A percentile compares a stretch with the other conserved stretches of the same genome.
Conservation (phyloP, 2,888 invertebrate genomes). For the Callimorpha dominula region DNA sequence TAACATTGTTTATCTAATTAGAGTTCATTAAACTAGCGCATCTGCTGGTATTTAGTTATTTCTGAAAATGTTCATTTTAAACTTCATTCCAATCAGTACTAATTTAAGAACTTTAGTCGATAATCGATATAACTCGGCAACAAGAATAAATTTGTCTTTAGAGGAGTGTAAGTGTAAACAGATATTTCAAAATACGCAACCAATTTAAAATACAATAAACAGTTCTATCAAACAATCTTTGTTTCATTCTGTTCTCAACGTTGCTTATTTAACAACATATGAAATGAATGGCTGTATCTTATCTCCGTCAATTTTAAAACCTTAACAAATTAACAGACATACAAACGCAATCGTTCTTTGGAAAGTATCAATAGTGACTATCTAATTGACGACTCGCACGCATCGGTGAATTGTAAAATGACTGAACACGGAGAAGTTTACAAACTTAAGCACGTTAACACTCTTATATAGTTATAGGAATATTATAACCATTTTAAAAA, state of each 20-base stretch:
- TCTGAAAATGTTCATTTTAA: background rate
- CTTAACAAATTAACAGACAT: constrained; percentile 11
- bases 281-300: background rate
- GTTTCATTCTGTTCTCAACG: background rate
- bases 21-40: background rate
- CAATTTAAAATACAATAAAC: background rate
- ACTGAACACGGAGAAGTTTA: constrained; percentile 24
- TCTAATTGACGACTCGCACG: constrained; percentile 18
- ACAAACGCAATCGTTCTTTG: constrained; percentile 9
- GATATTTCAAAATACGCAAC: background rate
- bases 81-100: background rate
- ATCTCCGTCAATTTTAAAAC: constrained; percentile 6
- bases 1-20: too few relatives aligned
- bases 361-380: constrained; percentile 11
- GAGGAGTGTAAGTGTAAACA: background rate
- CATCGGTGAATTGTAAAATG: constrained; percentile 25
- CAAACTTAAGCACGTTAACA: background rate
- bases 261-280: background rate
- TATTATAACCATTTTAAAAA: too few relatives aligned
- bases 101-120: too few relatives aligned
- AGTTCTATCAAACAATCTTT: background rate
- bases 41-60: background rate
- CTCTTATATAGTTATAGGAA: background rate
- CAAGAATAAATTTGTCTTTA: background rate
- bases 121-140: too few relatives aligned